phyloP scores from a whole-genome alignment of 1,140 invertebrate species.

The Cydia splendana region DNA sequence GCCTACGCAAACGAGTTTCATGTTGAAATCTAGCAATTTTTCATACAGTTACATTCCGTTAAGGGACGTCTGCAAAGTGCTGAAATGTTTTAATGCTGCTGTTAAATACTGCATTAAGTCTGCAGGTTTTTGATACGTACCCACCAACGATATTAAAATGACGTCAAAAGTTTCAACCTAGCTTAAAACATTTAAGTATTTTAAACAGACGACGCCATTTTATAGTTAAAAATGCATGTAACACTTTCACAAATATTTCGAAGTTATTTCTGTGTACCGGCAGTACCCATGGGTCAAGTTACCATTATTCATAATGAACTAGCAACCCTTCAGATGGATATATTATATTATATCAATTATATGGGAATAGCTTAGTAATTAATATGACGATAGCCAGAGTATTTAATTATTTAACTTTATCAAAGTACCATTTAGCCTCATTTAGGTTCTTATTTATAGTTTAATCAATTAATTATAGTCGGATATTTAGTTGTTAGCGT shows the following conservation, averaged over 20 bases:
- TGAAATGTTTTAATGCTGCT: slow-evolving; percentile 11
- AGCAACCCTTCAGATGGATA: not conserved
- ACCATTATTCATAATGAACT: not conserved
- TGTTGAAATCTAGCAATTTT: slow-evolving; percentile 19
- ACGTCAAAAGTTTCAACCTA: not conserved
- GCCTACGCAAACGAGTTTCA: slow-evolving; percentile 16
- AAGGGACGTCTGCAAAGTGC: slow-evolving; percentile 14
- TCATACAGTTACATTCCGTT: slow-evolving; percentile 27
- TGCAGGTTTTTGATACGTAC: slow-evolving; percentile 21
- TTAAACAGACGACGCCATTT: not conserved
- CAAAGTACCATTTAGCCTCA: too few species aligned
- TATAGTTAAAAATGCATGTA: not conserved
- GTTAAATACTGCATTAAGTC: slow-evolving; percentile 18
- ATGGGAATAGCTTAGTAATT: too few species aligned
- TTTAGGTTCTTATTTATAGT: too few species aligned
- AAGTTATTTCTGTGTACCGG: not conserved
- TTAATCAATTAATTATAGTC: too few species aligned
- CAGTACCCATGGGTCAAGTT: not conserved
- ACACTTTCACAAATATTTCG: not conserved
- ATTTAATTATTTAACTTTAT: too few species aligned
- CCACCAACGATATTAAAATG: slow-evolving; percentile 7
- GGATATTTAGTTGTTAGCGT: too few species aligned
- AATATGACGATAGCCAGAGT: too few species aligned
- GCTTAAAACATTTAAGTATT: not conserved
- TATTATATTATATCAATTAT: not conserved